phyloP scores from a whole-genome alignment of 2,797 vertebrate species.

The Sitta carolinensis region DNA sequence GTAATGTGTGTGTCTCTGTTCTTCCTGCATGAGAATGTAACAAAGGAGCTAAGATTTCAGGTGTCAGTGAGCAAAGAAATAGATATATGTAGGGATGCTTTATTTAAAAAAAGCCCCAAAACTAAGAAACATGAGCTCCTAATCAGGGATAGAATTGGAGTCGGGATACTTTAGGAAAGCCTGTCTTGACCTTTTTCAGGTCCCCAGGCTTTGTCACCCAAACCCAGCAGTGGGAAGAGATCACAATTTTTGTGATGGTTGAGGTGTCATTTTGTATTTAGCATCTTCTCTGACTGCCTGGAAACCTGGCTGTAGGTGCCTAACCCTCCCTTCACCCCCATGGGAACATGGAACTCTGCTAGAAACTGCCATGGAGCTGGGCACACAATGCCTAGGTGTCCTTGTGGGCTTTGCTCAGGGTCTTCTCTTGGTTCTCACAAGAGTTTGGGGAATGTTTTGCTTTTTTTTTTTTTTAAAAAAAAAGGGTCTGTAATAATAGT shows the following conservation, averaged over 20 bases:
- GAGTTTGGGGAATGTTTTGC: not conserved
- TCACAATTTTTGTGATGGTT: not conserved
- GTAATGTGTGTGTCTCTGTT: not conserved
- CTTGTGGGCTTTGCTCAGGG: not conserved
- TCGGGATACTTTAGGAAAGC: not conserved
- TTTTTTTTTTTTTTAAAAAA: not conserved
- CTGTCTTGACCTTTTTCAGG: not conserved
- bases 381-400: rapidly evolving
- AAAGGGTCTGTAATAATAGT: not conserved
- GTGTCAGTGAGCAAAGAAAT: not conserved
- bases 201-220: not conserved
- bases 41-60: not conserved
- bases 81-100: not conserved
- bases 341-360: rapidly evolving
- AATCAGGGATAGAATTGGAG: not conserved
- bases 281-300: not conserved
- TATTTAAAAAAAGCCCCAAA: not conserved
- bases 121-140: rapidly evolving
- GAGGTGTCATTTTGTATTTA: not conserved
- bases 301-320: rapidly evolving
- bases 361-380: not conserved
- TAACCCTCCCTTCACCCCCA: not conserved
- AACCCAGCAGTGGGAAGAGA: not conserved
- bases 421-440: not conserved
- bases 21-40: not conserved